phyloP scores from a whole-genome alignment of 2,797 vertebrate genomes.

The Enteromius paludinosus region DNA sequence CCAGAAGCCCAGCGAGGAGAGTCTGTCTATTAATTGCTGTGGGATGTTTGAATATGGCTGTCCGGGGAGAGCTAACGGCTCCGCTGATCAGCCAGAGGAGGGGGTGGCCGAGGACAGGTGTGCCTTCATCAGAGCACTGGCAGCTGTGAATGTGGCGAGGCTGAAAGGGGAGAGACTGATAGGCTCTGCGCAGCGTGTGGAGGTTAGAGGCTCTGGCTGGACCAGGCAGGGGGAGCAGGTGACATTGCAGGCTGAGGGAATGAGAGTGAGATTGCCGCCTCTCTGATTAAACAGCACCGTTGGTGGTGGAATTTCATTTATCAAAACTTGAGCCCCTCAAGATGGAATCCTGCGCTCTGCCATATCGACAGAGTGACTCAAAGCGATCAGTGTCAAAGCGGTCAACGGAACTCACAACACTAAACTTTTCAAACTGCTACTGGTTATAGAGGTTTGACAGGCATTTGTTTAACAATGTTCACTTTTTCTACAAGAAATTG shows the following conservation, averaged over 20 bases:
- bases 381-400: constrained; percentile 4
- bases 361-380: constrained; percentile 8
- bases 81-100: constrained; percentile 66
- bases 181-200: constrained; percentile 40
- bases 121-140: constrained; percentile 82
- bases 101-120: constrained; percentile 79
- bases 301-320: constrained; percentile 61
- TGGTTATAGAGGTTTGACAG: not conserved
- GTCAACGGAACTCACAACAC: not conserved
- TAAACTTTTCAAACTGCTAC: not conserved
- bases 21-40: constrained; percentile 79
- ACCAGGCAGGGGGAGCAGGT: constrained; percentile 80
- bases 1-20: constrained; percentile 73
- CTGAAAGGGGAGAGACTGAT: constrained; percentile 54
- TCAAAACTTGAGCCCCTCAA: constrained; percentile 41
- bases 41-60: constrained; percentile 80
- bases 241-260: constrained; percentile 78
- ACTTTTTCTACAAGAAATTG: not conserved
- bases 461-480: not conserved
- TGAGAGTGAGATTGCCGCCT: constrained; percentile 79
- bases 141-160: constrained; percentile 81
- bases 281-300: constrained; percentile 73
- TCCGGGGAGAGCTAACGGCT: constrained; percentile 76
- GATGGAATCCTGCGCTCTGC: constrained; percentile 12
- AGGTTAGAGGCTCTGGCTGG: constrained; percentile 68